Conservation (phyloP, 2,888 invertebrate genomes). For the Rambutsinella grinnellia region DNA sequence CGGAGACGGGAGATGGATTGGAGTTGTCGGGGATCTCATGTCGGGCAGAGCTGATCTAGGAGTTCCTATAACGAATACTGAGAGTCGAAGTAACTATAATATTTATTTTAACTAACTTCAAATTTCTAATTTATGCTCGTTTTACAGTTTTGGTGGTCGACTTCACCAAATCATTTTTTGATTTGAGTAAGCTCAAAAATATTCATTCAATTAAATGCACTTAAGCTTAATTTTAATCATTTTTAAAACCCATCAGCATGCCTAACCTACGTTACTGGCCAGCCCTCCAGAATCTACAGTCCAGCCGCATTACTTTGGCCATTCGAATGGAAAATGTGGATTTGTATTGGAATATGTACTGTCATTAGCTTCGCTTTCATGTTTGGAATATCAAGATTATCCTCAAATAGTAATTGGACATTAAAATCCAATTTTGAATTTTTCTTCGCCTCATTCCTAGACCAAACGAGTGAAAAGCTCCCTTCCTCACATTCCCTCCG, state of each 20-base stretch:
- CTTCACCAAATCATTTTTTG: not conserved
- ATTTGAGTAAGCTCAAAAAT: not conserved
- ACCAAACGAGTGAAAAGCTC: not conserved
- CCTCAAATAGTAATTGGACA: not conserved
- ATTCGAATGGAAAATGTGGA: constrained; percentile 23
- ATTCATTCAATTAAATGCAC: too few species aligned
- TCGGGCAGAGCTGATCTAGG: constrained; percentile 30
- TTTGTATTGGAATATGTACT: not conserved
- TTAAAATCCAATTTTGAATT: constrained; percentile 1
- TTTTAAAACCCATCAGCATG: constrained; percentile 3
- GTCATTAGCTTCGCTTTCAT: not conserved
- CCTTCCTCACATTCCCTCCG: constrained; percentile 1
- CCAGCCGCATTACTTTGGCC: constrained; percentile 31
- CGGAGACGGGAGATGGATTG: constrained; percentile 49
- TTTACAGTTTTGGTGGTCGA: constrained; percentile 7
- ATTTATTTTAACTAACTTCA: not conserved
- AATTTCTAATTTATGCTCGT: not conserved
- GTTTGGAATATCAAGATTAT: not conserved
- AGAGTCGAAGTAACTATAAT: constrained; percentile 10
- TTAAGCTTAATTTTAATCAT: not conserved
- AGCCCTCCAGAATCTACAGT: constrained; percentile 17
- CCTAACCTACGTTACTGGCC: constrained; percentile 44
- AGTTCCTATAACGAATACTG: constrained; percentile 20
- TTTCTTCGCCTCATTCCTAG: constrained; percentile 22
- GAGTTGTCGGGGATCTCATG: constrained; percentile 28